A percentile compares a stretch with the other conserved stretches of the same genome.
phyloP scores from a whole-genome alignment of 2,888 invertebrate species.

The Gastrophysa polygoni region DNA sequence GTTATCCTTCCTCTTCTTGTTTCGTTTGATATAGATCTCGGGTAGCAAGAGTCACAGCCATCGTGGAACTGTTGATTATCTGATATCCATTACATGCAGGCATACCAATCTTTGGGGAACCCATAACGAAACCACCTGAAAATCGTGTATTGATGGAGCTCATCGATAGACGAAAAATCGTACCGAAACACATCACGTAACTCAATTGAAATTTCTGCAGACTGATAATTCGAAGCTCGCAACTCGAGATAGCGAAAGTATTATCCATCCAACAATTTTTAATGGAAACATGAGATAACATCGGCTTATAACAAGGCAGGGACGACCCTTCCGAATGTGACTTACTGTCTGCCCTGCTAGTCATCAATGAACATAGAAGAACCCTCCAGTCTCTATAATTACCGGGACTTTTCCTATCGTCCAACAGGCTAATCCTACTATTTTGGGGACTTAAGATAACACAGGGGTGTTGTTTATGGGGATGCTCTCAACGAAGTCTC shows the following conservation, averaged over 20 bases:
- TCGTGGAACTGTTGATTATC: too few species aligned
- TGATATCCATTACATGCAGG: too few species aligned
- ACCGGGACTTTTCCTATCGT: constrained; percentile 53
- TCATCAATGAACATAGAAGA: constrained; percentile 57
- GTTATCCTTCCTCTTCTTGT: too few species aligned
- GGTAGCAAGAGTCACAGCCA: too few species aligned
- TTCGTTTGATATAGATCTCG: too few species aligned
- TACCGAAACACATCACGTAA: too few species aligned
- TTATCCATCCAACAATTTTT: constrained; percentile 38
- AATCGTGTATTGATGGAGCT: too few species aligned
- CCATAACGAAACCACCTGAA: too few species aligned
- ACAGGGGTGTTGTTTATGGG: constrained; percentile 18
- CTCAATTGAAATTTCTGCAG: too few species aligned
- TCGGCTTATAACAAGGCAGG: constrained; percentile 51
- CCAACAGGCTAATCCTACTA: constrained; percentile 54
- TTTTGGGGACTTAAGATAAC: constrained; percentile 45
- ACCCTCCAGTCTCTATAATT: constrained; percentile 56
- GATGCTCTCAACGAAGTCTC: too few species aligned
- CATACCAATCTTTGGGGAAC: too few species aligned
- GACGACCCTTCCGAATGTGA: constrained; percentile 35
- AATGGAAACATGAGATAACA: constrained; percentile 53
- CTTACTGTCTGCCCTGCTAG: constrained; percentile 44
- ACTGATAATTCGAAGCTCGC: background rate
- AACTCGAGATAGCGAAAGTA: constrained; percentile 11
- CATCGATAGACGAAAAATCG: too few species aligned